Evolutionary conservation across 2,888 invertebrate species (phyloP), one percentile per base, ranked within the genome.

Genomic region (Tetragonisca angustula): DNA sequence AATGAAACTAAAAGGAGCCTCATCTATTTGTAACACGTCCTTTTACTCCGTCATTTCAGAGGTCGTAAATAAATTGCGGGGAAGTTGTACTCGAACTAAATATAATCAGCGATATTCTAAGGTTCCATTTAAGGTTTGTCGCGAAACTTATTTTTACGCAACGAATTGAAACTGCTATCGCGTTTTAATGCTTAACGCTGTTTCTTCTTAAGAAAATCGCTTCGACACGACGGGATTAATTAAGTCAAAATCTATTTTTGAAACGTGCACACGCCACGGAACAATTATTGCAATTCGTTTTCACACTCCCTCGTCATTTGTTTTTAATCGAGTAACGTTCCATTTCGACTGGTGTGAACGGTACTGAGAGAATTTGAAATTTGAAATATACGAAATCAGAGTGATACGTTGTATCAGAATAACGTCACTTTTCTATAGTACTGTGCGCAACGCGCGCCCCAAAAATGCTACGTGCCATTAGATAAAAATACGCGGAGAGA

Each of bases 311-410:
- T 73, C 62, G 11, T 62, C 62, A 32, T 62, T n/a, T 21, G n/a
- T 4, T 9, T 62, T 49, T 43, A 24, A 43, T 24, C 50, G 62
- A 73, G 32, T 50, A 19, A 72, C 32, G 27, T 73, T 73, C 62
- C 52, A 32, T 15, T 19, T 21, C 50, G 17, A 62, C 43, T 43
- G 9, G 43, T 9, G 43, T 9, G 43, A 43, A 43, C 9, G 43
- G 43, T 1, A 2, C 43, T 43, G 32, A 43, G 43, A 43, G 9
- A 43, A 43, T 43, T 43, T 43, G 43, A 43, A 43, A 11, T 49
- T 72, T 21, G 61, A 61, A 27, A 72, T 61, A 6, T 19, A 27
- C 43, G 32, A 32, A 32, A 32, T 32, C 15, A 21, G 68, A 21
- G 11, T 50, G 11, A 36, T 9, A 36, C 9, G 43, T 43, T 43